Evolutionary conservation across 2,797 vertebrate species (phyloP).

Genomic region (Cottoperca gobio): DNA sequence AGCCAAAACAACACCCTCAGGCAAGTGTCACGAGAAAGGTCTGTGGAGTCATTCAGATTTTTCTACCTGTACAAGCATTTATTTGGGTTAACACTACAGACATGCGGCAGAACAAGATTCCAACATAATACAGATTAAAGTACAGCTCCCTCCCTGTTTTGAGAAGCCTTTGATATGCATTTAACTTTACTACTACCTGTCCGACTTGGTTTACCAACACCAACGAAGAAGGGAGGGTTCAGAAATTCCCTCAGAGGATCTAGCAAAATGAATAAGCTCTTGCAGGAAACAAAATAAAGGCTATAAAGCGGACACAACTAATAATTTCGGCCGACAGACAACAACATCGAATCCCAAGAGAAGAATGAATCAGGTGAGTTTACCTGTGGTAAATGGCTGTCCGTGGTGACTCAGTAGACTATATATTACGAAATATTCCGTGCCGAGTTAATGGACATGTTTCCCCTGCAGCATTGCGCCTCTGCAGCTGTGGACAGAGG

Average conservation of each 20-base stretch:
- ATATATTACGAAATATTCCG: slow-evolving; percentile 32
- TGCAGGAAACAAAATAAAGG: not conserved
- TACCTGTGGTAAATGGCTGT: slow-evolving; percentile 53
- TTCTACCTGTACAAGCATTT: not conserved
- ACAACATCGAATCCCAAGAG: not conserved
- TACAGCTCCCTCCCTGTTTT: not conserved
- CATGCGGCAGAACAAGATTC: slow-evolving; percentile 1
- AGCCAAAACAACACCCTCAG: not conserved
- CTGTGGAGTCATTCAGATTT: not conserved
- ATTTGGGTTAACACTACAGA: not conserved
- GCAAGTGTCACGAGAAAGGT: not conserved
- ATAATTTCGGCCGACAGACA: not conserved
- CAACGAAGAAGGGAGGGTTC: not conserved
- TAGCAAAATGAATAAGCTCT: too few relatives aligned
- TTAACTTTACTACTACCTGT: slow-evolving; percentile 1
- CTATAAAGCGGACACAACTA: not conserved
- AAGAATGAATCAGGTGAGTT: slow-evolving; percentile 33
- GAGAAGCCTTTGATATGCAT: slow-evolving; percentile 4
- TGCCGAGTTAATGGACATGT: slow-evolving; percentile 27
- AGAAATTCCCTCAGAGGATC: not conserved
- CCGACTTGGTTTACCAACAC: not conserved
- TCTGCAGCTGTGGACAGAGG: slow-evolving; percentile 3
- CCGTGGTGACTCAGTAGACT: slow-evolving; percentile 37
- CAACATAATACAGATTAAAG: not conserved
- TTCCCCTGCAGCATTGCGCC: slow-evolving; percentile 15